These are phyloP conservation scores for Thyatira batis DNA, from an alignment of 2,888 invertebrate species.

Conservation along the genomic window DNA sequence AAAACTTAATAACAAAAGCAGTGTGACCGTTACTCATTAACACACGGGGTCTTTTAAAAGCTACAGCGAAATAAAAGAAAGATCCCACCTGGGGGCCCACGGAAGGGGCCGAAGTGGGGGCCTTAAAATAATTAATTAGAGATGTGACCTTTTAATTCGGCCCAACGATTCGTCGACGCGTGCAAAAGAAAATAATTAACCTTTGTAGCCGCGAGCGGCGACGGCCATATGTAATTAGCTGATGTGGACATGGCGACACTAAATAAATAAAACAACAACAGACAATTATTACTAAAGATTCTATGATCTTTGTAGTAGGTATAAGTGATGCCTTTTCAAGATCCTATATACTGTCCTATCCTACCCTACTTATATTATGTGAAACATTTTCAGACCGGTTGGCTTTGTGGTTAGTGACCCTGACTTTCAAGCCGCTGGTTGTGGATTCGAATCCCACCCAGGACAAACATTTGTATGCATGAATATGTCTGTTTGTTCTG, in stretches of 20 bases:
- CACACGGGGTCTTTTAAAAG: not conserved
- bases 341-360: no score
- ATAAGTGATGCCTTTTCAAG: no score
- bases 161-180: conserved; percentile 22
- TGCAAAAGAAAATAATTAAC: conserved; percentile 45
- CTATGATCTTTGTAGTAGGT: not conserved
- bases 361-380: no score
- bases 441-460: no score
- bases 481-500: no score
- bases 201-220: conserved; percentile 35
- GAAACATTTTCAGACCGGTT: no score
- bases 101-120: not conserved
- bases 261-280: not conserved
- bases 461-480: no score
- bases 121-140: conserved; percentile 38
- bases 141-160: conserved; percentile 38
- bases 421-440: no score
- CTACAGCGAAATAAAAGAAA: not conserved
- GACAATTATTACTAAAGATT: not conserved
- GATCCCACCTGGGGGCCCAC: conserved; percentile 16
- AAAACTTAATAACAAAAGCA: not conserved
- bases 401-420: no score
- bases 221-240: conserved; percentile 38
- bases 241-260: conserved; percentile 13
- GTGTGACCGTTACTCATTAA: not conserved